Percentiles rank a stretch among this genome's conserved stretches.
These are phyloP conservation scores for Plectrocnemia conspersa DNA, from an alignment of 1,140 invertebrate species.

Conservation along the genomic window DNA sequence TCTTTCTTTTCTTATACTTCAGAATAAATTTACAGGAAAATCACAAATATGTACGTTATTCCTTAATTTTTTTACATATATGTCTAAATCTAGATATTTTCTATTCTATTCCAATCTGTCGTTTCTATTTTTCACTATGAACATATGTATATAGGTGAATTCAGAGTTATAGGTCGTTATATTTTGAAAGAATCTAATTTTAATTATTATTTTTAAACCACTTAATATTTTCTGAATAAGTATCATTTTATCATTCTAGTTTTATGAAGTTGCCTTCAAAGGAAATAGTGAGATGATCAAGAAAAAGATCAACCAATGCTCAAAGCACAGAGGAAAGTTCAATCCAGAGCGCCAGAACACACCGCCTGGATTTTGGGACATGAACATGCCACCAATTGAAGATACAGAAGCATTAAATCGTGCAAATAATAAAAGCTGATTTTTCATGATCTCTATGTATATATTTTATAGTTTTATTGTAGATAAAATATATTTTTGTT, in stretches of 20 bases:
- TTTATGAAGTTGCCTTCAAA: conserved; percentile 37
- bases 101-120: no score
- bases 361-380: conserved; percentile 45
- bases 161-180: no score
- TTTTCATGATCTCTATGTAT: background rate
- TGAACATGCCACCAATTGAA: conserved; percentile 42
- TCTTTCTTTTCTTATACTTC: no score
- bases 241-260: conserved; percentile 17
- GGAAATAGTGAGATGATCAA: conserved; percentile 42
- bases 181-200: no score
- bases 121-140: no score
- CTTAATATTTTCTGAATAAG: background rate
- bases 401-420: conserved; percentile 47
- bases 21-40: no score
- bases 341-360: conserved; percentile 42
- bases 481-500: conserved; percentile 13
- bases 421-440: conserved; percentile 38
- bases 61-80: no score
- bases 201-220: no score
- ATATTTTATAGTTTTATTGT: conserved; percentile 5
- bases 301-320: conserved; percentile 45
- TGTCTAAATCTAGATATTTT: no score
- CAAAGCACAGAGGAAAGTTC: conserved; percentile 41
- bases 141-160: no score
- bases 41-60: no score